A percentile compares a stretch with the other conserved stretches of the same genome.
Conservation (phyloP, 1,140 invertebrate genomes). For the Helicoverpa armigera region DNA sequence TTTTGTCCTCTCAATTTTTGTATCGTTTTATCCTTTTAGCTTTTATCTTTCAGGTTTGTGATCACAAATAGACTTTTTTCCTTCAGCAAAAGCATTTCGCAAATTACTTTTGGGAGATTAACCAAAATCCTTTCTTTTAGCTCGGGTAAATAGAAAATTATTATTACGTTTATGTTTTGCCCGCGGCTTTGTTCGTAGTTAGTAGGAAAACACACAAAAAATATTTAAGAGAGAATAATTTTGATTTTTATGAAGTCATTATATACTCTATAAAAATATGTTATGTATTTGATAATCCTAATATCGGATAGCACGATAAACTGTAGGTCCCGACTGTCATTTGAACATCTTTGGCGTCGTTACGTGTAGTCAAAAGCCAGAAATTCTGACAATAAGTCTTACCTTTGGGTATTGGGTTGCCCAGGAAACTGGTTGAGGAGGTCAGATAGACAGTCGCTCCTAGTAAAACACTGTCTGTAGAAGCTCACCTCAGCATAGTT, state of each 20-base stretch:
- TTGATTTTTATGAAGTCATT: background rate
- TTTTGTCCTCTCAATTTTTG: background rate
- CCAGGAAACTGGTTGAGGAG: no score
- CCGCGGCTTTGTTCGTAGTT: background rate
- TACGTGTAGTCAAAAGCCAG: no score
- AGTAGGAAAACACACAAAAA: background rate
- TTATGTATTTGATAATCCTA: no score
- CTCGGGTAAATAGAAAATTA: constrained; percentile 10
- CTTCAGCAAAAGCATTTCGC: constrained; percentile 17
- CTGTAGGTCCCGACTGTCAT: no score
- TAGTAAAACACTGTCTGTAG: no score
- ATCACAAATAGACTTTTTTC: constrained; percentile 30
- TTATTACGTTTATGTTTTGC: background rate
- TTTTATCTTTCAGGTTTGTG: constrained; percentile 10
- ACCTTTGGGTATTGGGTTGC: no score
- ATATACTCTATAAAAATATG: background rate
- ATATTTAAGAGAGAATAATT: no score
- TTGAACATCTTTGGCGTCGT: no score
- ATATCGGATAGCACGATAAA: no score
- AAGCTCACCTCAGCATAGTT: background rate
- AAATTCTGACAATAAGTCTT: no score
- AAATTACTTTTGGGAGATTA: constrained; percentile 10
- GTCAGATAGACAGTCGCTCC: no score
- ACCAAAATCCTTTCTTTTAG: constrained; percentile 6
- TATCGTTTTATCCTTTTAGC: constrained; percentile 4